Evolutionary conservation across 2,797 vertebrate genomes (phyloP), one percentile per base, ranked within the genome.

Genomic region (Typhlichthys subterraneus): DNA sequence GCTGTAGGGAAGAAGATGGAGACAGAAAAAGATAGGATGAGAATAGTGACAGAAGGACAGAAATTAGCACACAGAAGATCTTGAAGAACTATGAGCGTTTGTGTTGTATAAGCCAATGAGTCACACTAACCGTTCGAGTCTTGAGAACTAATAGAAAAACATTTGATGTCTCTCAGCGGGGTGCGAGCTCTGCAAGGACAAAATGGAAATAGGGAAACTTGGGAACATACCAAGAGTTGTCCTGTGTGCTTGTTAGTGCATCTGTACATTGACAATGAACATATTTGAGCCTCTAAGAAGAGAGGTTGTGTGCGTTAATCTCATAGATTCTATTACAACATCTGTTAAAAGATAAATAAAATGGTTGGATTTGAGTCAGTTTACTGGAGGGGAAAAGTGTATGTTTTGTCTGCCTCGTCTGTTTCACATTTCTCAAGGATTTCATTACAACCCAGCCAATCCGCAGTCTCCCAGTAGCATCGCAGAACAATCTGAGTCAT

Each of bases 91-190:
- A 84, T 73, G 83, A 89, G 85, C 80, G 70, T 81, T 84, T 83
- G 77, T 83, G 86, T 91, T 92, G 87, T 89, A 76, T 91, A 89
- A 91, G 85, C 82, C 76, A 84, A 83, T 91, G 91, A 91, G 81
- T 91, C 91, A 91, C 77, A 81, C 79, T 85, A 82, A 80, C 79
- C 57, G 75, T 89, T 88, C 86, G 82, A 87, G 85, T 88, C 85
- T 88, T 86, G 84, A 87, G 75, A 87, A 89, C 83, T 88, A 85
- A 89, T 86, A 85, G 83, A 89, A 88, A 89, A 89, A 87, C 75
- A 47, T 91, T 84, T 86, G 77, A 83, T 89, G 88, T 87, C 77
- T 76, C 85, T 87, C 87, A 87, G 76, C 69, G 61, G 87, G 79
- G 81, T 85, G 88, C 79, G 78, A 81, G 85, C 82, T 88, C 80